Evolutionary conservation across 2,113 vertebrate genomes (phyloP).

Genomic region (Climacteris rufus): DNA sequence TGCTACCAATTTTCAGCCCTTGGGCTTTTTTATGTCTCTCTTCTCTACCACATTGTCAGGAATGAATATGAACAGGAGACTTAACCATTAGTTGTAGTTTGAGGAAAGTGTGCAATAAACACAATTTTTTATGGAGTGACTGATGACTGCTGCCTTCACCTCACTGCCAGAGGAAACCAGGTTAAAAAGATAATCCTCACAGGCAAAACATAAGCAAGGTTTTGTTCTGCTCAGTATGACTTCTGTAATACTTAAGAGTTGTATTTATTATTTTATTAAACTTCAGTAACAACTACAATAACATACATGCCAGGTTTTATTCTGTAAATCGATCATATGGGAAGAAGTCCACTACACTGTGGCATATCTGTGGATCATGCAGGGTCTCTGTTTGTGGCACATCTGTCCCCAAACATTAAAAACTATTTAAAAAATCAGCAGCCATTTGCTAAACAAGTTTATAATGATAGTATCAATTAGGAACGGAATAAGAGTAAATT

Average conservation of each 20-base stretch:
- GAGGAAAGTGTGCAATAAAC: background rate
- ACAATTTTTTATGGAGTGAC: background rate
- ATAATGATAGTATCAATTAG: background rate
- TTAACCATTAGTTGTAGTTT: background rate
- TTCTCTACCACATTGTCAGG: background rate
- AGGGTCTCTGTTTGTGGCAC: background rate
- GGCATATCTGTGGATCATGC: constrained; percentile 23
- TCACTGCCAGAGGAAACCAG: background rate
- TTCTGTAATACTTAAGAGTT: background rate
- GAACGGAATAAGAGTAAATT: background rate
- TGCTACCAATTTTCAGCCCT: background rate
- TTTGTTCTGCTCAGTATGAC: background rate
- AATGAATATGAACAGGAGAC: background rate
- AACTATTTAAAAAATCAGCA: background rate
- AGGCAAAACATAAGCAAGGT: background rate
- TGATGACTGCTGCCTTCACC: background rate
- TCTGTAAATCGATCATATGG: background rate
- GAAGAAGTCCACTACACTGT: background rate
- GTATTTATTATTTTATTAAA: constrained; percentile 19
- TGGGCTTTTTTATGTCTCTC: background rate
- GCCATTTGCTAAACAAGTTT: background rate
- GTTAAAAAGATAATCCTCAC: background rate
- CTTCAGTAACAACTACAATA: background rate
- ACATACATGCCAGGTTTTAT: background rate
- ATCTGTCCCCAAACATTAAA: background rate